These are phyloP conservation scores for Brachirus orientalis DNA, from an alignment of 2,113 vertebrate genomes.

Conservation along the genomic window DNA sequence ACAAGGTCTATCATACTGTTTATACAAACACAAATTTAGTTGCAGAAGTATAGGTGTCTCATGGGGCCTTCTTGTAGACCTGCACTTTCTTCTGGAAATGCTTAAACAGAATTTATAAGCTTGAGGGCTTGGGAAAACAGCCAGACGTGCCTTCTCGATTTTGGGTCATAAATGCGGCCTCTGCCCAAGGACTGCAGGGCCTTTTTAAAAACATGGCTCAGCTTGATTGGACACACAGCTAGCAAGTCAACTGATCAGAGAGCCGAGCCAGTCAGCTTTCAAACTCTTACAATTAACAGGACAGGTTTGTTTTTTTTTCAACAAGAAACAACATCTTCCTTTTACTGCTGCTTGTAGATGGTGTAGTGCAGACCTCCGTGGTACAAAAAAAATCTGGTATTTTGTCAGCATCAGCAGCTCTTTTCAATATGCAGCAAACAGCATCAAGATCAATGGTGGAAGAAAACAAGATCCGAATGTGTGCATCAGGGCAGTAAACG, in stretches of 20 bases:
- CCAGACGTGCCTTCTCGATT: slow-evolving; percentile 66
- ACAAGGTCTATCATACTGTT: slow-evolving; percentile 35
- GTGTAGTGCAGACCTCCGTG: slow-evolving; percentile 8
- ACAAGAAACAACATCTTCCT: neutral
- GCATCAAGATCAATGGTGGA: slow-evolving; percentile 20
- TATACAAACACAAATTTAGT: slow-evolving; percentile 15
- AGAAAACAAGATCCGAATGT: slow-evolving; percentile 13
- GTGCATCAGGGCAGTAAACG: slow-evolving; percentile 4
- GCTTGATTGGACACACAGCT: slow-evolving; percentile 73
- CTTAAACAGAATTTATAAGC: slow-evolving; percentile 59
- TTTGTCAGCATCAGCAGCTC: slow-evolving; percentile 13
- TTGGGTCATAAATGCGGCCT: slow-evolving; percentile 68
- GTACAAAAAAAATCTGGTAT: neutral
- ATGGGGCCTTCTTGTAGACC: slow-evolving; percentile 25
- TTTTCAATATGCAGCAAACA: neutral
- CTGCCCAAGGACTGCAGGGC: slow-evolving; percentile 65
- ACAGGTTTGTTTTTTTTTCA: slow-evolving; percentile 22
- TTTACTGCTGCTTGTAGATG: slow-evolving; percentile 17
- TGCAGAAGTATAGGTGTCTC: slow-evolving; percentile 58
- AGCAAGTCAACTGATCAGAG: slow-evolving; percentile 66
- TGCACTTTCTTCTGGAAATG: slow-evolving; percentile 51
- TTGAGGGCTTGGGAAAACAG: slow-evolving; percentile 40
- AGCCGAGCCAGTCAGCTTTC: slow-evolving; percentile 46
- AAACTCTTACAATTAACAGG: slow-evolving; percentile 54
- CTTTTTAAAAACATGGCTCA: slow-evolving; percentile 65